A percentile compares a stretch with the other conserved stretches of the same genome.
These are phyloP conservation scores for Schizotus pectinicornis DNA, from an alignment of 2,888 invertebrate species.

Conservation along the genomic window DNA sequence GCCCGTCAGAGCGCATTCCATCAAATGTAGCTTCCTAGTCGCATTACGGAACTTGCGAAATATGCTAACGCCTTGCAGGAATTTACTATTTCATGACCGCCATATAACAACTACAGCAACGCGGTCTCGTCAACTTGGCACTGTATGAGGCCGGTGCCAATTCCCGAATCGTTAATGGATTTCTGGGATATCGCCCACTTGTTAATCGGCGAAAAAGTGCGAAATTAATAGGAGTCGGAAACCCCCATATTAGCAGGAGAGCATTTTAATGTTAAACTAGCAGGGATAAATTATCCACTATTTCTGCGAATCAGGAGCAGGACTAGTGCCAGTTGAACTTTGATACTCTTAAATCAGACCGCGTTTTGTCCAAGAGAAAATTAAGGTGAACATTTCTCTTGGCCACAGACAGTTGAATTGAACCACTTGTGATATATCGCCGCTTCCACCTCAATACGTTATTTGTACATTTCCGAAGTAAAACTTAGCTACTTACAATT, in stretches of 20 bases:
- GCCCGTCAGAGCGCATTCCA: constrained; percentile 53
- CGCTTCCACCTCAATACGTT: background rate
- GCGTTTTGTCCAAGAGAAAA: constrained; percentile 54
- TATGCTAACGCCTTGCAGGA: constrained; percentile 55
- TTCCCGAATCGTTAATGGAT: background rate
- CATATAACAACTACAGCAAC: constrained; percentile 43
- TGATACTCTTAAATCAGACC: constrained; percentile 49
- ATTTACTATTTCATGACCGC: constrained; percentile 50
- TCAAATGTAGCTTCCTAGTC: constrained; percentile 54
- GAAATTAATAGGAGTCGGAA: background rate
- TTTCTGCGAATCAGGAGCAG: constrained; percentile 45
- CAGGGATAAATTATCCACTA: constrained; percentile 34
- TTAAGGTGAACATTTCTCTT: constrained; percentile 56
- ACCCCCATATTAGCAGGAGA: background rate
- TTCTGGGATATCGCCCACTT: background rate
- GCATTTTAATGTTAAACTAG: constrained; percentile 22
- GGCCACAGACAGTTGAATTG: constrained; percentile 51
- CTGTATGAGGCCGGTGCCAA: constrained; percentile 27
- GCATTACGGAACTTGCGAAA: constrained; percentile 52
- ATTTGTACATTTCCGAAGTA: too few relatives aligned
- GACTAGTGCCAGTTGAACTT: constrained; percentile 56
- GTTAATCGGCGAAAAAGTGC: background rate
- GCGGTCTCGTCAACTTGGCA: constrained; percentile 38
- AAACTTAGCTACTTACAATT: too few relatives aligned
- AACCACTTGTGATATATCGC: constrained; percentile 47